Conservation (phyloP, 2,113 vertebrate species). For the zebrafish (Danio rerio) region GRCz12tu NC_133182.1:26761501-26762000, state of each 20-base stretch:
- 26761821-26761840: slow-evolving; percentile 21
- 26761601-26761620: not conserved
- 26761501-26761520: not conserved
- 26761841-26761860: slow-evolving; percentile 25
- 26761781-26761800: slow-evolving; percentile 15
- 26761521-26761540: not conserved
- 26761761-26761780: not conserved
- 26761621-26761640: not conserved
- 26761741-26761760: not conserved
- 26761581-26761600: not conserved
- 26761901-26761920: not conserved
- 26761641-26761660: slow-evolving; percentile 40
- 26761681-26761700: slow-evolving; percentile 8
- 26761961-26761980: not conserved
- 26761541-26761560: not conserved
- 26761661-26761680: slow-evolving; percentile 10
- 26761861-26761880: not conserved
- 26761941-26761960: too few relatives aligned
- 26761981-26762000: not conserved
- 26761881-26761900: not conserved
- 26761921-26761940: not conserved
- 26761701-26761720: not conserved
- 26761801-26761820: slow-evolving; percentile 6
- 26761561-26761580: not conserved
- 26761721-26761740: slow-evolving; percentile 26